phyloP scores from a whole-genome alignment of 2,888 invertebrate genomes.

The Spilosoma lubricipeda region DNA sequence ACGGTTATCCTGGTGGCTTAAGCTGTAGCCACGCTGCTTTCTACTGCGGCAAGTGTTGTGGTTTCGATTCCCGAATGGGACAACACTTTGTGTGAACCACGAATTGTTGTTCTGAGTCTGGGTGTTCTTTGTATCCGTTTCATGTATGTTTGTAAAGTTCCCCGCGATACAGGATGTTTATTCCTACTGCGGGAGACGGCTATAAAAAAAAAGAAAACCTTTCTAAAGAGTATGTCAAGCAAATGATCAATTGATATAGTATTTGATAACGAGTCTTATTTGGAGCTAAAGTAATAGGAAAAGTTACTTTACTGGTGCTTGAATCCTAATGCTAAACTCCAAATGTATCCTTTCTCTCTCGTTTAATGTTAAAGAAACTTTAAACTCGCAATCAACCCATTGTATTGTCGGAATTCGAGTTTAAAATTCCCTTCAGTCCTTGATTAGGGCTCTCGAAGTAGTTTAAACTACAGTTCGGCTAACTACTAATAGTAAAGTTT shows the following conservation, averaged over 20 bases:
- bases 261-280: not conserved
- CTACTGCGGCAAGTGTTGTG: no score
- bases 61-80: no score
- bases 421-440: not conserved
- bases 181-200: no score
- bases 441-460: not conserved
- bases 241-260: not conserved
- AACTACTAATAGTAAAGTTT: not conserved
- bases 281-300: not conserved
- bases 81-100: no score
- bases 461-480: not conserved
- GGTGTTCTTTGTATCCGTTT: no score
- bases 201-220: no score
- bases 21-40: no score
- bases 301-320: not conserved
- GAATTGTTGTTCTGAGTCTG: no score
- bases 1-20: no score
- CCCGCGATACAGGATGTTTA: no score
- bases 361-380: not conserved
- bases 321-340: not conserved
- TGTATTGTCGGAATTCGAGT: not conserved
- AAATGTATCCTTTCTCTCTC: not conserved
- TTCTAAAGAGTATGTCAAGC: no score
- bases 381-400: not conserved
- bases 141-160: no score